Percentiles rank a stretch among this genome's conserved stretches.
These are phyloP conservation scores for Labroides dimidiatus DNA, from an alignment of 2,797 vertebrate genomes.

Conservation along the genomic window DNA sequence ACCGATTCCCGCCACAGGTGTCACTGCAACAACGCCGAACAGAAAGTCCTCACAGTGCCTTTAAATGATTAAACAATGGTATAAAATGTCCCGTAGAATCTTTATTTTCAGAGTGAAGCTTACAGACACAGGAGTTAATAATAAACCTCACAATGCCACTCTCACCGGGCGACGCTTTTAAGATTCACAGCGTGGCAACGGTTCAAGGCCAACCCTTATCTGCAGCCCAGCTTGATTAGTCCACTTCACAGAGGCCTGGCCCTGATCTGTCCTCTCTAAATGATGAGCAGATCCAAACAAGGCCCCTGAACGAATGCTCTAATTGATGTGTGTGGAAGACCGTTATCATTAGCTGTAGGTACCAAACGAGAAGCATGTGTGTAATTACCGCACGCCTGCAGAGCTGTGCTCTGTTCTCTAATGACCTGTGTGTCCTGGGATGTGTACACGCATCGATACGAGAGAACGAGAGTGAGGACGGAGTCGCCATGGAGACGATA, in stretches of 20 bases:
- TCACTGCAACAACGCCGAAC: too few relatives aligned
- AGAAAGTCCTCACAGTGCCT: too few relatives aligned
- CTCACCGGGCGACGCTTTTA: background rate
- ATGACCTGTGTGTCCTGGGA: conserved; percentile 21
- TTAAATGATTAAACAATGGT: too few relatives aligned
- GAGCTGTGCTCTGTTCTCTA: conserved; percentile 22
- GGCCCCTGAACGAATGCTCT: conserved; percentile 18
- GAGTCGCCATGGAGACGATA: conserved; percentile 28
- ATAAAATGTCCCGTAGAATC: background rate
- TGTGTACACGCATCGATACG: conserved; percentile 3
- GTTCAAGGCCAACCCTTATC: conserved; percentile 23
- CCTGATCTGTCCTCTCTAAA: conserved; percentile 30
- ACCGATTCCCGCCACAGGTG: too few relatives aligned
- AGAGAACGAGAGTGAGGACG: background rate
- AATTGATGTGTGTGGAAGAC: conserved; percentile 47
- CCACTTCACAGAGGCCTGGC: conserved; percentile 17
- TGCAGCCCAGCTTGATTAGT: conserved; percentile 30
- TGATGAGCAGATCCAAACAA: conserved; percentile 24
- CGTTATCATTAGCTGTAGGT: conserved; percentile 18
- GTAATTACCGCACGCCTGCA: conserved; percentile 35
- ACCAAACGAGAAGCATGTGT: conserved; percentile 29
- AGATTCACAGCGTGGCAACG: conserved; percentile 11
- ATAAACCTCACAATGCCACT: conserved; percentile 17
- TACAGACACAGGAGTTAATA: background rate
- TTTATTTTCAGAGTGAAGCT: background rate